phyloP scores from a whole-genome alignment of 2,797 vertebrate species.

The Chromis chromis region DNA sequence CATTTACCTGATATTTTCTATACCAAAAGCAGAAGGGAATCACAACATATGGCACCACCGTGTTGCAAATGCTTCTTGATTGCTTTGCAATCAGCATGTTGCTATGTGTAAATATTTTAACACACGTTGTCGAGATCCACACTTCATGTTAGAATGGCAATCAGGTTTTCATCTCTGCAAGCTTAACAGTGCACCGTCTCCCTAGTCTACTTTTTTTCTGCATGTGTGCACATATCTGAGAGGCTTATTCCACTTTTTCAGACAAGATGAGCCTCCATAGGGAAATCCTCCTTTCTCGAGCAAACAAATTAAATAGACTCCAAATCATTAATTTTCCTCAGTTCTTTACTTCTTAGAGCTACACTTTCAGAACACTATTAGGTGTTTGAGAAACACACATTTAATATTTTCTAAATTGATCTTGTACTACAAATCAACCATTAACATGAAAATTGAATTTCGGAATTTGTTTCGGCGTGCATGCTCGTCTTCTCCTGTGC shows the following conservation, averaged over 20 bases:
- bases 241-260: constrained; percentile 54
- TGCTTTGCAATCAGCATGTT: constrained; percentile 36
- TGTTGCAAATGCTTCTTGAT: constrained; percentile 44
- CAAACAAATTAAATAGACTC: constrained; percentile 68
- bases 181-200: constrained; percentile 45
- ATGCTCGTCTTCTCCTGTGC: neutral
- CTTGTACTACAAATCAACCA: constrained; percentile 9
- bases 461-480: neutral
- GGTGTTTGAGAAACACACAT: constrained; percentile 34
- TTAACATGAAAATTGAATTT: constrained; percentile 17
- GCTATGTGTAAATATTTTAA: constrained; percentile 67
- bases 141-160: constrained; percentile 56
- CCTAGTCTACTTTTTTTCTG: constrained; percentile 33
- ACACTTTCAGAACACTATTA: constrained; percentile 35
- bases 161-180: constrained; percentile 53
- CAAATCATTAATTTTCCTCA: constrained; percentile 56
- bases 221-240: constrained; percentile 58
- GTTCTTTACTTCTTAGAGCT: constrained; percentile 45
- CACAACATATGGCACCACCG: constrained; percentile 28
- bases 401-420: constrained; percentile 34
- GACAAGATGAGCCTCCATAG: constrained; percentile 55
- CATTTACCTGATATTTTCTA: constrained; percentile 13
- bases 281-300: constrained; percentile 55
- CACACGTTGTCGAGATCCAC: constrained; percentile 58
- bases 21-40: constrained; percentile 26